Percentiles rank a stretch among this genome's conserved stretches.
Evolutionary conservation across 2,113 vertebrate genomes (phyloP).

Genomic region (Cebidichthys violaceus): DNA sequence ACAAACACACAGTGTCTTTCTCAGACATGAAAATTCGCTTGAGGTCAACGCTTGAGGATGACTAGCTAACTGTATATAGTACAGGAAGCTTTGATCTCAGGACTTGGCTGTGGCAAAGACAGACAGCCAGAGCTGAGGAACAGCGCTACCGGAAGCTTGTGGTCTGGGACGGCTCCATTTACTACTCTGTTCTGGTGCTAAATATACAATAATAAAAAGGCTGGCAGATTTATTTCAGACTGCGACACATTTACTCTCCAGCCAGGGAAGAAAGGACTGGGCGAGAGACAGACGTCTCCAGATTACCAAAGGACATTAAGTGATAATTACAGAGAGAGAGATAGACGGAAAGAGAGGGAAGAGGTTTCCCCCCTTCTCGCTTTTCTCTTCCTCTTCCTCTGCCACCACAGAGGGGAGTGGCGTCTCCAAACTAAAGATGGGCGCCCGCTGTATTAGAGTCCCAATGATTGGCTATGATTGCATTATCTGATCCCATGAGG

Average conservation of each 20-base stretch:
- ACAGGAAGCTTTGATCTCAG: slow-evolving; percentile 64
- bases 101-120: slow-evolving; percentile 67
- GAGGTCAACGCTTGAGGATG: slow-evolving; percentile 60
- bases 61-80: slow-evolving; percentile 62
- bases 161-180: slow-evolving; percentile 67
- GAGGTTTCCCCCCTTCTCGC: slow-evolving; percentile 55
- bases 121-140: slow-evolving; percentile 55
- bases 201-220: slow-evolving; percentile 83
- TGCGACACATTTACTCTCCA: slow-evolving; percentile 67
- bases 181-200: slow-evolving; percentile 75
- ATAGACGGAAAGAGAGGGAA: slow-evolving; percentile 58
- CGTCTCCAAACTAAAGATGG: slow-evolving; percentile 76
- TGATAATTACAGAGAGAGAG: slow-evolving; percentile 83
- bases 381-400: slow-evolving; percentile 68
- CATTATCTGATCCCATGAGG: slow-evolving; percentile 74
- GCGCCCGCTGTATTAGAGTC: slow-evolving; percentile 77
- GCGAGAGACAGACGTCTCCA: slow-evolving; percentile 74
- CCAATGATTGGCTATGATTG: slow-evolving; percentile 75
- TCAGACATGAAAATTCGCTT: slow-evolving; percentile 59
- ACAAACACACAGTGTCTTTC: slow-evolving; percentile 51
- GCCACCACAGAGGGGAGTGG: slow-evolving; percentile 76
- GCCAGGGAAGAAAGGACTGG: slow-evolving; percentile 50
- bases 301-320: slow-evolving; percentile 79
- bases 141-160: slow-evolving; percentile 75
- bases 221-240: slow-evolving; percentile 80